Evolutionary conservation across 2,797 vertebrate genomes (phyloP).

Genomic region (Crypturellus tataupa): DNA sequence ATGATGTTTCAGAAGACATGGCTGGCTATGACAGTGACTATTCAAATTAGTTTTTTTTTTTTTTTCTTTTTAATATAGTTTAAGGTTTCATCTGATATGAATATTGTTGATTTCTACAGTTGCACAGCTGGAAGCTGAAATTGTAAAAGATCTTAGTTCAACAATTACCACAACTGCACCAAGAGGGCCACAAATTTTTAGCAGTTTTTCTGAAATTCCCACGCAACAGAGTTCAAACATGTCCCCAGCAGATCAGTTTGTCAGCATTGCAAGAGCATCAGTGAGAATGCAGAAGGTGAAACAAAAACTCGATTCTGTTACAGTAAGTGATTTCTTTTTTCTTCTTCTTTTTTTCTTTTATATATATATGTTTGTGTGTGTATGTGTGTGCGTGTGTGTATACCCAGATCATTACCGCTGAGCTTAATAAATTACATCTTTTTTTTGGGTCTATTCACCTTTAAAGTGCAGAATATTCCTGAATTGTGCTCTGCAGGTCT

Average conservation of each 20-base stretch:
- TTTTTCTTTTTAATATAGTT: background rate
- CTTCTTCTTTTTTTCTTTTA: too few species aligned
- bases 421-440: background rate
- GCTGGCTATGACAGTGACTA: background rate
- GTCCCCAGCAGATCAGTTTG: slow-evolving; percentile 83
- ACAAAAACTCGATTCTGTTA: slow-evolving; percentile 92
- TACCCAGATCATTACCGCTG: background rate
- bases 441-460: background rate
- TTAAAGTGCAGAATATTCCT: background rate
- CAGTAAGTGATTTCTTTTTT: slow-evolving; percentile 80
- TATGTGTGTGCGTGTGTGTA: too few species aligned
- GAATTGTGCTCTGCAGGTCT: background rate
- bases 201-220: slow-evolving; percentile 71
- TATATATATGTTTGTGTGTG: too few species aligned
- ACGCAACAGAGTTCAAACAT: slow-evolving; percentile 73
- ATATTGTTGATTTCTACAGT: slow-evolving; percentile 79
- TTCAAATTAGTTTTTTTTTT: background rate
- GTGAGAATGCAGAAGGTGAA: slow-evolving; percentile 91
- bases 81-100: slow-evolving; percentile 45
- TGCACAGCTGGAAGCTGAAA: slow-evolving; percentile 89
- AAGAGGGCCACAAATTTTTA: slow-evolving; percentile 72
- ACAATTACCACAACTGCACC: slow-evolving; percentile 71
- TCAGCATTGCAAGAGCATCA: slow-evolving; percentile 82
- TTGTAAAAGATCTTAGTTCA: slow-evolving; percentile 79
- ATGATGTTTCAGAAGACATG: background rate